phyloP scores from a whole-genome alignment of 2,113 vertebrate genomes.

The Pterocles burchelli region DNA sequence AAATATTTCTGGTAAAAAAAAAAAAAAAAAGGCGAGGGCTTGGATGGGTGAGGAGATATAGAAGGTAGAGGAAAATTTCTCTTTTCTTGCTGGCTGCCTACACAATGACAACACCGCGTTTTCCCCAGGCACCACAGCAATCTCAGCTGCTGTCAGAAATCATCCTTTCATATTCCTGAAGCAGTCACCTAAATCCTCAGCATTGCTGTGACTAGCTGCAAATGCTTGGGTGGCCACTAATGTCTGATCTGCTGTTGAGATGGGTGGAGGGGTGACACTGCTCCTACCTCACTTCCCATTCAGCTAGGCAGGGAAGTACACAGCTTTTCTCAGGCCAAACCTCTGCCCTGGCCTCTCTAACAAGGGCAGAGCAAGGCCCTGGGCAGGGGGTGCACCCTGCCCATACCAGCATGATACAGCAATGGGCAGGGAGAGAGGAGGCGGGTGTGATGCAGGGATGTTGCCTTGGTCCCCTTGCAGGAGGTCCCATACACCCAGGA shows the following conservation, averaged over 20 bases:
- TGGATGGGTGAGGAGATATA: neutral
- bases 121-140: neutral
- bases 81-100: neutral
- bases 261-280: neutral
- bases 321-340: neutral
- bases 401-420: neutral
- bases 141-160: slow-evolving; percentile 27
- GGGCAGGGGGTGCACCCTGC: neutral
- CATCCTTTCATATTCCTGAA: neutral
- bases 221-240: neutral
- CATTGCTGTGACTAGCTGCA: neutral
- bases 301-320: neutral
- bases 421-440: neutral
- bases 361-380: neutral
- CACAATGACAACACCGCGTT: neutral
- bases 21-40: neutral
- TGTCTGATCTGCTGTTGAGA: neutral
- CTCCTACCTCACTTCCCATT: neutral
- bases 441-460: no score
- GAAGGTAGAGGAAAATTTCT: neutral
- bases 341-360: neutral
- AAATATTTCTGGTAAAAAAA: slow-evolving; percentile 24
- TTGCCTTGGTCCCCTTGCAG: neutral
- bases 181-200: neutral
- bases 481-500: neutral